Base-by-base conservation (phyloP, 2,113 vertebrate species). In the Ramphastos sulfuratus region DNA sequence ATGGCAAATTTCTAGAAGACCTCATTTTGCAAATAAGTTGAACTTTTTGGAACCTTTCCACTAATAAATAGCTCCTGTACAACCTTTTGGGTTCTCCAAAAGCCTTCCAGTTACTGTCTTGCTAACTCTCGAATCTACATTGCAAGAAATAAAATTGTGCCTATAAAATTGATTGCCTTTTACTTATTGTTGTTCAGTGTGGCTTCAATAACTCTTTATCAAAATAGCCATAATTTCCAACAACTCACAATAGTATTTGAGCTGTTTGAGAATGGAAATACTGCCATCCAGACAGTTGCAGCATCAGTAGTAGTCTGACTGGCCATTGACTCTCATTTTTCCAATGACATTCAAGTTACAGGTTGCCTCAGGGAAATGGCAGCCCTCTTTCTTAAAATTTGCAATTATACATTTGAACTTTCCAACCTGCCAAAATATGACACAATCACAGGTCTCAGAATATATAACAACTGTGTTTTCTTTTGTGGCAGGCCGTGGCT, bases 341-440 rank as follows among this genome's bases (percentile, higher is more conserved):
- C 28, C 31, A 77, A 10, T 79, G 67, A 37, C 28, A 73, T 87
- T 92, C 59, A 89, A 80, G 46, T 59, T 82, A 85, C 46, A 89
- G 63, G 55, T 24, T 76, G 50, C 66, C 0, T 0, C 59, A 59
- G 52, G 60, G 42, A 82, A 87, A 70, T 39, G 31, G 77, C 67
- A 85, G 77, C 84, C 17, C 25, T 44, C 12, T 85, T 87, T 91
- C 72, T 82, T 92, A 91, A 92, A 89, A 87, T 86, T 74, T 82
- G 7, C 35, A 59, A 21, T 87, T 70, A 54, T 76, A 44, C 66
- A 73, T 87, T 70, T 91, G 84, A 95, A 90, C 76, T 87, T 85
- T 91, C 17, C 69, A 10, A 33, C 59, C 63, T 79, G 86, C 21
- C 71, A 92, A 89, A 92, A 85, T 82, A 89, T 17, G 75, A 59